phyloP scores from a whole-genome alignment of 1,140 invertebrate species.

The Drosophila rhopaloa region DNA sequence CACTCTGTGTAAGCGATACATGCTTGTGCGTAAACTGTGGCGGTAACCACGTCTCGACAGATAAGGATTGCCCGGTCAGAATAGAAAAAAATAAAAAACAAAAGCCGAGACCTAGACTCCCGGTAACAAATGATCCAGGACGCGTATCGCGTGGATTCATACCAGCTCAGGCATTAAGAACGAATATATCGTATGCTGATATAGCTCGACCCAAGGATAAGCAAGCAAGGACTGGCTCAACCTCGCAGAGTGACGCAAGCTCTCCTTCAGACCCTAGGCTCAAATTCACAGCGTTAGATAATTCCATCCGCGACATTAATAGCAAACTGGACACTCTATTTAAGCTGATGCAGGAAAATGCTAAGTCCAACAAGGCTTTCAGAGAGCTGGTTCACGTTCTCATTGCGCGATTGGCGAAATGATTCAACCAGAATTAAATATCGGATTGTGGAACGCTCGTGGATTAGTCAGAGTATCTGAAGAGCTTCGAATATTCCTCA shows the following conservation, averaged over 20 bases:
- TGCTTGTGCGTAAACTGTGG: no score
- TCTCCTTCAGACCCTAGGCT: no score
- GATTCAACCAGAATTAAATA: constrained; percentile 17
- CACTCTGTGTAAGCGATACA: background rate
- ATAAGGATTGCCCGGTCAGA: no score
- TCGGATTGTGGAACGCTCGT: constrained; percentile 27
- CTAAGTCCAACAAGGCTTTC: constrained; percentile 20
- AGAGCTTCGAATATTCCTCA: constrained; percentile 16
- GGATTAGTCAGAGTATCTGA: constrained; percentile 4
- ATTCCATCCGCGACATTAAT: background rate
- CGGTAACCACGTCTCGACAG: no score
- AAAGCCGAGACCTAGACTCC: no score
- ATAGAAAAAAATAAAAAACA: no score
- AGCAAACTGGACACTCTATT: background rate
- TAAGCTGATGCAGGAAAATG: background rate
- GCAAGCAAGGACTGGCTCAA: no score
- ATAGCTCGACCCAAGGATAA: no score
- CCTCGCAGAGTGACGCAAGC: background rate
- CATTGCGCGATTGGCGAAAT: constrained; percentile 11
- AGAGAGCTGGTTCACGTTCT: constrained; percentile 20
- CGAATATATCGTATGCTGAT: no score
- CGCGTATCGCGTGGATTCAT: no score
- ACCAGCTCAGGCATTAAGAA: no score
- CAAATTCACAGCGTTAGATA: background rate
- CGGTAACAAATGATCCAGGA: no score